Evolutionary conservation across 2,797 vertebrate genomes (phyloP).

Genomic region (Tiaroga cobitis): DNA sequence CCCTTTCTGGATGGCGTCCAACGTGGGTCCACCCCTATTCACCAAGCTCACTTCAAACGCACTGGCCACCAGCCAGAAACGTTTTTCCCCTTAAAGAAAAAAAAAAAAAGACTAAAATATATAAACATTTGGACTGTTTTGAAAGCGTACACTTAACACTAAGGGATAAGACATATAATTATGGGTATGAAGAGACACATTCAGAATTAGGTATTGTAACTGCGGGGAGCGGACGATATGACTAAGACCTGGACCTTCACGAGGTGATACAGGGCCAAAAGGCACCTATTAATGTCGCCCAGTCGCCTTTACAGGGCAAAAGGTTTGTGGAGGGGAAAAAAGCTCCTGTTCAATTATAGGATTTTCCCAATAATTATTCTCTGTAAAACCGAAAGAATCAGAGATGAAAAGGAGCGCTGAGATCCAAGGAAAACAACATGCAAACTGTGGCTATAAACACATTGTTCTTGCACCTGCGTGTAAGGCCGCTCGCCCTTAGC

Average conservation of each 20-base stretch:
- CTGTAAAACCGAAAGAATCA: constrained; percentile 40
- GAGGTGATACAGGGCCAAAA: constrained; percentile 44
- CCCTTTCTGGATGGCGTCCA: constrained; percentile 57
- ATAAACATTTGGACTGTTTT: constrained; percentile 65
- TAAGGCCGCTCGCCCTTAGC: constrained; percentile 44
- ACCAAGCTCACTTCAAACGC: constrained; percentile 55
- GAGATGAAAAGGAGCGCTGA: constrained; percentile 41
- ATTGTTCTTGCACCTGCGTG: constrained; percentile 47
- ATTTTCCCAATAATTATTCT: constrained; percentile 47
- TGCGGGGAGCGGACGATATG: constrained; percentile 34
- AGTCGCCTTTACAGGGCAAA: constrained; percentile 42
- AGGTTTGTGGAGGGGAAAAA: not conserved
- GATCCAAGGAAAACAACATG: constrained; percentile 49
- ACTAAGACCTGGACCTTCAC: constrained; percentile 31
- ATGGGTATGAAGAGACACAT: constrained; percentile 60
- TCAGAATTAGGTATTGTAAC: constrained; percentile 53
- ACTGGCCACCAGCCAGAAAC: constrained; percentile 51
- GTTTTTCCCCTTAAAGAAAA: constrained; percentile 27
- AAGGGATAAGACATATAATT: constrained; percentile 62
- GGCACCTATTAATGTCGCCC: constrained; percentile 41
- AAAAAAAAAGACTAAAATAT: constrained; percentile 50
- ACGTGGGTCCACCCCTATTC: constrained; percentile 48
- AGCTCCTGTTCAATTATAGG: constrained; percentile 36
- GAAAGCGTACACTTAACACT: constrained; percentile 63
- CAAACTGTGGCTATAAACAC: constrained; percentile 33